A percentile compares a stretch with the other conserved stretches of the same genome.
Evolutionary conservation across 2,113 vertebrate species (phyloP).

Genomic region (Tympanuchus pallidicinctus): DNA sequence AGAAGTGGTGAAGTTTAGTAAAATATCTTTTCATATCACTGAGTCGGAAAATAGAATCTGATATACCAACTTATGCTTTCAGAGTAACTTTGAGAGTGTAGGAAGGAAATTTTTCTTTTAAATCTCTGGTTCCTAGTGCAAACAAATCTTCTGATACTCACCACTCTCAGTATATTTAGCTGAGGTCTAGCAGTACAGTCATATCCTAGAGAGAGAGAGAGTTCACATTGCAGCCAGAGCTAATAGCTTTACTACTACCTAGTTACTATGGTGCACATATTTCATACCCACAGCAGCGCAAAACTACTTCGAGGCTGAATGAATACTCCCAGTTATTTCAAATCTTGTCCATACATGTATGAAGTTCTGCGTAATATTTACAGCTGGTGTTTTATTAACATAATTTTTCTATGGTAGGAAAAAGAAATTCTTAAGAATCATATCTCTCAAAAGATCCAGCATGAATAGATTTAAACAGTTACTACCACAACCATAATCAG

Average conservation of each 20-base stretch:
- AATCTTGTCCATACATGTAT: neutral
- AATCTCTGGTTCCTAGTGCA: neutral
- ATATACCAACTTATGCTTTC: neutral
- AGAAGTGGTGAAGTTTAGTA: neutral
- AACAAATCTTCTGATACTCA: neutral
- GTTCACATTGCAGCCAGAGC: neutral
- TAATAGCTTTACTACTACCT: neutral
- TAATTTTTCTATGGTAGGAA: neutral
- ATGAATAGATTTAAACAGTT: neutral
- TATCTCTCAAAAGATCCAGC: neutral
- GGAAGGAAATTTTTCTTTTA: neutral
- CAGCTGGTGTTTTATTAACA: neutral
- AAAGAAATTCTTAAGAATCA: neutral
- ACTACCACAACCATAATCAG: neutral
- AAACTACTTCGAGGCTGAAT: neutral
- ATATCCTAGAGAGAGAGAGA: neutral
- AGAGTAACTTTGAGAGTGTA: neutral
- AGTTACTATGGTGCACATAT: neutral
- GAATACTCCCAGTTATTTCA: neutral
- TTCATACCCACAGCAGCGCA: rapidly evolving
- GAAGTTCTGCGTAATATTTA: neutral
- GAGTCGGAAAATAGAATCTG: neutral
- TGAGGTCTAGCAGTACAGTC: neutral
- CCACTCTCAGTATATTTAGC: neutral
- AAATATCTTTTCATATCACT: neutral